Base-by-base conservation (phyloP, 2,113 vertebrate species). In the Nesoenas mayeri region DNA sequence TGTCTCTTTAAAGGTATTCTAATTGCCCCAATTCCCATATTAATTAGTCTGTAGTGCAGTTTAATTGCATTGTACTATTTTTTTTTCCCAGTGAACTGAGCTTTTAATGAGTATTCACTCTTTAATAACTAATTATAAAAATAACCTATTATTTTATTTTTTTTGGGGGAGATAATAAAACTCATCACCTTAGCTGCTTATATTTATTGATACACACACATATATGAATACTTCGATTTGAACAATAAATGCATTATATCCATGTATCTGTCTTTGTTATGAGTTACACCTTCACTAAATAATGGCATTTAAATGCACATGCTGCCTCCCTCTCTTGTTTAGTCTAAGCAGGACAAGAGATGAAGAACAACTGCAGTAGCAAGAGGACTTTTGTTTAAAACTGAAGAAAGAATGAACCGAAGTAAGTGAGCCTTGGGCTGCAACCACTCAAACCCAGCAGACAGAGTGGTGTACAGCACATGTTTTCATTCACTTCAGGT, bases 11-110 rank as follows among this genome's bases (percentile, higher is more conserved):
- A 89, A 91, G 56, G 72, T 70, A 65, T 70, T 51, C 74, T 53
- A 67, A 61, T 72, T 62, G 48, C 61, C 60, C 85, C 54, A 93
- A 95, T 92, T 95, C 94, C 96, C 97, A 73, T 88, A 96, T 95
- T 96, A 97, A 96, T 97, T 95, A 96, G 79, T 65, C 65, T 70
- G 19, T 62, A 82, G 32, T 47, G 51, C 22, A 57, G 56, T 78
- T 92, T 95, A 93, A 96, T 96, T 96, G 86, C 78, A 38, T 74
- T 0, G 5, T 71, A 74, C 54, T 75, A 48, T 91, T 88, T 84
- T 87, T 87, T 87, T 79, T 61, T 50, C 57, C 77, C 58, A 78
- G 48, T 51, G 62, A 96, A 61, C 64, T 3, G 8, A 91, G 54
- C 25, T 85, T 71, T 85, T 96, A 96, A 95, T 89, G 91, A 96